phyloP scores from a whole-genome alignment of 1,140 invertebrate species.

The Colletes gigas region DNA sequence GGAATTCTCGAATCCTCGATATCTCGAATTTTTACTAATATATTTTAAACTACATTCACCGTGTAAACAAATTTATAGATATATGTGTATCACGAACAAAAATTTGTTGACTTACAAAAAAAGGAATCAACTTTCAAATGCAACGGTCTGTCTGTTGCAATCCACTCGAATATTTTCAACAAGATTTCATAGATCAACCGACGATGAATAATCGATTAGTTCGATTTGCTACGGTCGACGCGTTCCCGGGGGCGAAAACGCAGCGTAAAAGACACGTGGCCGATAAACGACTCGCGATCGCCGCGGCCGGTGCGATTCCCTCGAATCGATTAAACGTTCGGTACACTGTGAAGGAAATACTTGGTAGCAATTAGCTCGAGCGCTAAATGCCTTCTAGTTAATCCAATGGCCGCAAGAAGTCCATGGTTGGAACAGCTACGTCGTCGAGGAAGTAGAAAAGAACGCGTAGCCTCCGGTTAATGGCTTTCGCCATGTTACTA shows the following conservation, averaged over 20 bases:
- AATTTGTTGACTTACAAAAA: no score
- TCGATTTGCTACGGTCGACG: slow-evolving; percentile 1
- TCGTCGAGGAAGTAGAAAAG: slow-evolving; percentile 61
- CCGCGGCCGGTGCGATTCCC: slow-evolving; percentile 58
- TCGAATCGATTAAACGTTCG: slow-evolving; percentile 71
- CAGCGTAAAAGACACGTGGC: slow-evolving; percentile 23
- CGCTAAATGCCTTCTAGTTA: slow-evolving; percentile 72
- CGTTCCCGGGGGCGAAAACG: slow-evolving; percentile 9
- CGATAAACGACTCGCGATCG: slow-evolving; percentile 30
- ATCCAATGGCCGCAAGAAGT: slow-evolving; percentile 61
- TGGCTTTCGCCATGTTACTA: slow-evolving; percentile 39
- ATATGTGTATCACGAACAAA: no score
- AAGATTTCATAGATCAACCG: no score
- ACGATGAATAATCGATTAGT: not conserved
- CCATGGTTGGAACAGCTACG: slow-evolving; percentile 42
- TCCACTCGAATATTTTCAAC: no score
- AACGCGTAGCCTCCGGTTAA: slow-evolving; percentile 59
- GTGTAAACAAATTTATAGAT: no score
- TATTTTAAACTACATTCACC: no score
- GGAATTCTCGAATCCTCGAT: no score
- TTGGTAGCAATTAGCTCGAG: slow-evolving; percentile 74
- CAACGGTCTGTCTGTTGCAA: no score
- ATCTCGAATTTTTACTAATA: no score
- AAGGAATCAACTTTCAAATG: no score
- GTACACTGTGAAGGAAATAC: slow-evolving; percentile 67